These are phyloP conservation scores for Apantesis nais DNA, from an alignment of 2,888 invertebrate species.

Conservation along the genomic window DNA sequence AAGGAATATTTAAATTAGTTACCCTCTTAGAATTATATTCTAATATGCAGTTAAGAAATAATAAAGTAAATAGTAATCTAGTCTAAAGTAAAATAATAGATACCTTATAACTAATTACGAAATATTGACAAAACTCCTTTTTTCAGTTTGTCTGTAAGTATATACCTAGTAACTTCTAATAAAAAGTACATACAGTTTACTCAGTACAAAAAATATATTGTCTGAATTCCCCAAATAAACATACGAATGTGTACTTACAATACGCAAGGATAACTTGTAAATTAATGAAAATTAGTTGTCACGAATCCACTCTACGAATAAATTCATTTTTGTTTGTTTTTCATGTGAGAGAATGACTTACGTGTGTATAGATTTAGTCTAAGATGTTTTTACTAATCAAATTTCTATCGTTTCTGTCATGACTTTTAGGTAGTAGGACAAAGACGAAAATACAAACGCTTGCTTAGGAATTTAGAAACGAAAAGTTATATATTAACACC, in stretches of 20 bases:
- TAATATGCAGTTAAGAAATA: too few relatives aligned
- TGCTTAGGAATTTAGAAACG: too few relatives aligned
- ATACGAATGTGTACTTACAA: not conserved
- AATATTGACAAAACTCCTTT: not conserved
- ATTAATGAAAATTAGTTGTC: not conserved
- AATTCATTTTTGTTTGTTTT: not conserved
- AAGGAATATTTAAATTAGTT: too few relatives aligned
- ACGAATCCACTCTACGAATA: not conserved
- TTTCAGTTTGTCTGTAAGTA: not conserved
- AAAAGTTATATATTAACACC: too few relatives aligned
- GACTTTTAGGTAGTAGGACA: too few relatives aligned
- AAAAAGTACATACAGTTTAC: not conserved
- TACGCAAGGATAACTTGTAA: not conserved
- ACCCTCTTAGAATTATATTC: too few relatives aligned
- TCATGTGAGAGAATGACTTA: not conserved
- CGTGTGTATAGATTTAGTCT: too few relatives aligned
- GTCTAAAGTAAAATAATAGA: too few relatives aligned
- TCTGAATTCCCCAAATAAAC: not conserved
- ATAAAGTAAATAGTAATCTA: too few relatives aligned
- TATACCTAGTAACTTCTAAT: not conserved
- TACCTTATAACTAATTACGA: not conserved
- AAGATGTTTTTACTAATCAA: too few relatives aligned
- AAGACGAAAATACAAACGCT: too few relatives aligned
- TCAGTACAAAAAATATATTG: not conserved
- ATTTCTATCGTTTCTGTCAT: too few relatives aligned